Conservation (phyloP, 64 coral and sea anemone genomes). For the Pachyseris speciosa region DNA sequence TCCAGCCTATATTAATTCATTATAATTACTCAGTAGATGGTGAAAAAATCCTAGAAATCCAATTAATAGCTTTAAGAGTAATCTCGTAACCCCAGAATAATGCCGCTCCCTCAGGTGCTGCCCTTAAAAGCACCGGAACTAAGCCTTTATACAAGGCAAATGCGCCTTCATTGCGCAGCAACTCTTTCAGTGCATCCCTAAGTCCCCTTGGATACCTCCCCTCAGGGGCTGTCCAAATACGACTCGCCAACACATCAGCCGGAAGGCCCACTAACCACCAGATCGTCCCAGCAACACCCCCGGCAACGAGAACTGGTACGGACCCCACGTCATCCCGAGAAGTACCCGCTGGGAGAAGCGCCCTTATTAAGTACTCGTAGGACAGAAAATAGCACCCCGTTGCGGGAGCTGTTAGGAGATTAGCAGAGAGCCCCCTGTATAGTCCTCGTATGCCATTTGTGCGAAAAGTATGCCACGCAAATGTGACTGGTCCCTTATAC, state of each 20-base stretch:
- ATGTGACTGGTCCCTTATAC: constrained; percentile 46
- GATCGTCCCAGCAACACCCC: constrained; percentile 56
- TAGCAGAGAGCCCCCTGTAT: constrained; percentile 60
- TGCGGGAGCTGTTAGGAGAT: constrained; percentile 57
- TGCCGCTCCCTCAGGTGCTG: constrained; percentile 56
- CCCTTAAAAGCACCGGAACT: constrained; percentile 56
- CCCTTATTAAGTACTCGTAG: constrained; percentile 59
- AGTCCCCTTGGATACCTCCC: constrained; percentile 68
- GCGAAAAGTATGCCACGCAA: constrained; percentile 47
- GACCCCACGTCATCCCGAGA: constrained; percentile 66
- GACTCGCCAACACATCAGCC: constrained; percentile 57
- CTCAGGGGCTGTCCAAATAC: constrained; percentile 62
- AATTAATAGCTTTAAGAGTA: constrained; percentile 66
- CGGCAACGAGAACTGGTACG: constrained; percentile 49
- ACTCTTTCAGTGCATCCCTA: constrained; percentile 41
- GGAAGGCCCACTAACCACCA: constrained; percentile 70
- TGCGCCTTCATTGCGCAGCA: constrained; percentile 43
- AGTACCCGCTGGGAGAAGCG: constrained; percentile 18
- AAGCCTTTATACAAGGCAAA: constrained; percentile 64
- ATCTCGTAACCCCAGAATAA: constrained; percentile 67
- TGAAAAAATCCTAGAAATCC: constrained; percentile 12
- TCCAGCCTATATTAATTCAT: no score
- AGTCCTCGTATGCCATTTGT: constrained; percentile 69
- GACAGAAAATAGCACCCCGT: constrained; percentile 70
- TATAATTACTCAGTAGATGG: background rate